phyloP scores from a whole-genome alignment of 2,888 invertebrate species.

The Subacronicta megacephala region DNA sequence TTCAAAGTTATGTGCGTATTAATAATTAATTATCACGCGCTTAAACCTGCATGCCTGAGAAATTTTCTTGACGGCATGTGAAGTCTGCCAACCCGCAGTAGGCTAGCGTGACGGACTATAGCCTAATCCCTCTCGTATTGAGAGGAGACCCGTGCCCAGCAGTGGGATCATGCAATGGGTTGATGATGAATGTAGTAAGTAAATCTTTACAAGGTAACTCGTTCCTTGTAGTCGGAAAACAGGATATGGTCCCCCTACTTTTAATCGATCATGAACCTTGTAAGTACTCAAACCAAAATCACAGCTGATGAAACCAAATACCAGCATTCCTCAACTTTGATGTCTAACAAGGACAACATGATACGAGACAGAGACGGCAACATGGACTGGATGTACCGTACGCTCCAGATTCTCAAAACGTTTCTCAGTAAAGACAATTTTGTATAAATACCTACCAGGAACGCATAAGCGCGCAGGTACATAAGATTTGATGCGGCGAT shows the following conservation, averaged over 20 bases:
- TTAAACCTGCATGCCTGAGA: too few species aligned
- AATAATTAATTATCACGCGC: too few species aligned
- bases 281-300: conserved; percentile 47
- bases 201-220: conserved; percentile 37
- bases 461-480: conserved; percentile 52
- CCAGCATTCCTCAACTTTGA: conserved; percentile 47
- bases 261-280: conserved; percentile 49
- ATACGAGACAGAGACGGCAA: conserved; percentile 45
- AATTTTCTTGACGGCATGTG: too few species aligned
- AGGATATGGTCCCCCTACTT: conserved; percentile 34
- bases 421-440: conserved; percentile 71
- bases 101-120: too few species aligned
- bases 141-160: too few species aligned
- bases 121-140: too few species aligned
- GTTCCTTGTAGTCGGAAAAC: conserved; percentile 51
- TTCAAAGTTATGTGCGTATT: too few species aligned
- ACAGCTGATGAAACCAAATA: conserved; percentile 59
- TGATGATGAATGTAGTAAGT: too few species aligned
- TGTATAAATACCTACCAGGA: conserved; percentile 66
- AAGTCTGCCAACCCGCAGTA: too few species aligned
- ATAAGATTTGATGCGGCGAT: conserved; percentile 49
- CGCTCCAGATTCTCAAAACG: conserved; percentile 67
- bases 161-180: too few species aligned
- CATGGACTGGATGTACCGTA: conserved; percentile 64
- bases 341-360: conserved; percentile 47